Percentiles rank a stretch among this genome's conserved stretches.
Evolutionary conservation across 2,797 vertebrate species (phyloP).

Genomic region (Bradypodion ventrale): DNA sequence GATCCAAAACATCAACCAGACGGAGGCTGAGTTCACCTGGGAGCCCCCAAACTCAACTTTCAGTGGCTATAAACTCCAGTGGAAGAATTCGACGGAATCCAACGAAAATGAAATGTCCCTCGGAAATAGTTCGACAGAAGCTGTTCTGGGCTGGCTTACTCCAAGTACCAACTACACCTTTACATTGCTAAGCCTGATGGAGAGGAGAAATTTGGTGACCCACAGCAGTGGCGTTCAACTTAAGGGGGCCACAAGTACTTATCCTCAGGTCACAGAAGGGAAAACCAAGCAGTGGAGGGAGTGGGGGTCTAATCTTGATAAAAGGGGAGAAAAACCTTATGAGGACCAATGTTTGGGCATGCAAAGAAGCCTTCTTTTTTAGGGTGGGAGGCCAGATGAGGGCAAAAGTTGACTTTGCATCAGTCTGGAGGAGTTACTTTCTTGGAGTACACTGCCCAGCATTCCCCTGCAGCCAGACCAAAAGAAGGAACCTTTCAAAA

Average conservation of each 20-base stretch:
- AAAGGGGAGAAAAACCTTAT: no score
- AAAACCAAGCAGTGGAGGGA: neutral
- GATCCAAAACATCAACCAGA: neutral
- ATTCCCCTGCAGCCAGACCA: no score
- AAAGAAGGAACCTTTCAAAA: no score
- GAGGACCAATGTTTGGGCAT: neutral
- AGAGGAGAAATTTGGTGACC: neutral
- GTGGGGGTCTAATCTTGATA: neutral
- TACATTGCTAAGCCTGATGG: neutral
- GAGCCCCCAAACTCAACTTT: neutral
- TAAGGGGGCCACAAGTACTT: slow-evolving; percentile 33
- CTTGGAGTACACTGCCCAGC: neutral
- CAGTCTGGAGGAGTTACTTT: neutral
- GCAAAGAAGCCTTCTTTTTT: neutral
- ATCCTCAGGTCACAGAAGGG: neutral
- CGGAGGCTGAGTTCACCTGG: slow-evolving; percentile 6
- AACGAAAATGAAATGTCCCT: rapidly evolving
- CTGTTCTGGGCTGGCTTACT: neutral
- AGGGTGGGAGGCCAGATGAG: neutral
- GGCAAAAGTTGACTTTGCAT: neutral
- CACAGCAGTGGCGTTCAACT: neutral
- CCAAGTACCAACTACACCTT: slow-evolving; percentile 42
- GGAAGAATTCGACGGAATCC: neutral
- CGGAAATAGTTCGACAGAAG: rapidly evolving
- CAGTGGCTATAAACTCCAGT: slow-evolving; percentile 8